These are phyloP conservation scores for Lophura swinhoii DNA, from an alignment of 2,797 vertebrate species.

Conservation along the genomic window DNA sequence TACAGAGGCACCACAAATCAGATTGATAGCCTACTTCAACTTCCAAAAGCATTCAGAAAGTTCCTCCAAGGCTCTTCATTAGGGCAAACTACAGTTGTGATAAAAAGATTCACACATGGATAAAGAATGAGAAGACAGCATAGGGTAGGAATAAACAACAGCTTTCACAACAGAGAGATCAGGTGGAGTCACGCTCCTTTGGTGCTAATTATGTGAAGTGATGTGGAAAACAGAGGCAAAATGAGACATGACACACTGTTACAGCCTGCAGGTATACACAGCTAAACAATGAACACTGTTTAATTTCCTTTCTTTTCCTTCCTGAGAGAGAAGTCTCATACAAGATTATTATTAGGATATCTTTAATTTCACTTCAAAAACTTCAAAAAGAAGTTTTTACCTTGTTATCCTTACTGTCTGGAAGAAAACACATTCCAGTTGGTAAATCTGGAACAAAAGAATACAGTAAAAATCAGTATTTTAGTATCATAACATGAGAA, in stretches of 20 bases:
- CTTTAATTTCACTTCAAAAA: background rate
- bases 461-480: background rate
- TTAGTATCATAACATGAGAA: background rate
- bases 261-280: accelerated
- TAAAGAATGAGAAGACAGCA: background rate
- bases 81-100: background rate
- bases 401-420: constrained; percentile 76
- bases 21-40: background rate
- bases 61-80: background rate
- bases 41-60: background rate
- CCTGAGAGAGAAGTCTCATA: background rate
- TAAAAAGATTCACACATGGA: background rate
- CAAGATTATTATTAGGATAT: background rate
- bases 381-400: constrained; percentile 51
- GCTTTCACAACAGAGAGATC: background rate
- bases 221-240: background rate
- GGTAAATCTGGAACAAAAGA: constrained; percentile 81
- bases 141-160: background rate
- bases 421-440: constrained; percentile 77
- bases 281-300: background rate
- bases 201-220: background rate
- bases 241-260: background rate
- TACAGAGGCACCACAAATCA: background rate
- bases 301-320: background rate
- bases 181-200: background rate